phyloP scores from a whole-genome alignment of 2,113 vertebrate species.

The Aythya baeri region DNA sequence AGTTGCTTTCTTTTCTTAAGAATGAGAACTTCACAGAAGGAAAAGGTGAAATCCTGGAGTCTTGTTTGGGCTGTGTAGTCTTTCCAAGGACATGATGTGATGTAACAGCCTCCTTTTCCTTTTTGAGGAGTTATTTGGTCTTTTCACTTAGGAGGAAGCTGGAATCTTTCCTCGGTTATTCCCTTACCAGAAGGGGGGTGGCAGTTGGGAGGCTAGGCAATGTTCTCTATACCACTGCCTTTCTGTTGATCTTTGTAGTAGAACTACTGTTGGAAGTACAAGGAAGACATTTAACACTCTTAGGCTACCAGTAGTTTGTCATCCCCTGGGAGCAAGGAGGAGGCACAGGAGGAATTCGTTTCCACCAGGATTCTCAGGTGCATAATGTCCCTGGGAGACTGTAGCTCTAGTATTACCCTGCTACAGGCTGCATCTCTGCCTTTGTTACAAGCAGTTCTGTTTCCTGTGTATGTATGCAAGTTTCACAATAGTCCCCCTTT shows the following conservation, averaged over 20 bases:
- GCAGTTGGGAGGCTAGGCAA: background rate
- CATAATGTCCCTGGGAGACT: background rate
- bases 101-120: background rate
- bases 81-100: background rate
- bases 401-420: background rate
- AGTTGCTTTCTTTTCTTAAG: background rate
- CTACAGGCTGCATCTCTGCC: background rate
- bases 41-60: background rate
- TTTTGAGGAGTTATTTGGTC: constrained; percentile 20
- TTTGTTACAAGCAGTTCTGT: background rate
- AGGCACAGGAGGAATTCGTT: background rate
- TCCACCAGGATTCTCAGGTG: background rate
- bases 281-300: background rate
- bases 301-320: background rate
- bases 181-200: background rate
- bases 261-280: background rate
- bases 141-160: background rate
- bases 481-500: background rate
- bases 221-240: background rate
- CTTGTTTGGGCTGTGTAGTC: background rate
- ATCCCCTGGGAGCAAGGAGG: background rate
- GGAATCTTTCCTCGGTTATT: background rate
- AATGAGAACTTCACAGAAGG: background rate
- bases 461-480: background rate
- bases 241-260: background rate